Conservation (phyloP, 2,797 vertebrate species). For the Macroramphosus scolopax region DNA sequence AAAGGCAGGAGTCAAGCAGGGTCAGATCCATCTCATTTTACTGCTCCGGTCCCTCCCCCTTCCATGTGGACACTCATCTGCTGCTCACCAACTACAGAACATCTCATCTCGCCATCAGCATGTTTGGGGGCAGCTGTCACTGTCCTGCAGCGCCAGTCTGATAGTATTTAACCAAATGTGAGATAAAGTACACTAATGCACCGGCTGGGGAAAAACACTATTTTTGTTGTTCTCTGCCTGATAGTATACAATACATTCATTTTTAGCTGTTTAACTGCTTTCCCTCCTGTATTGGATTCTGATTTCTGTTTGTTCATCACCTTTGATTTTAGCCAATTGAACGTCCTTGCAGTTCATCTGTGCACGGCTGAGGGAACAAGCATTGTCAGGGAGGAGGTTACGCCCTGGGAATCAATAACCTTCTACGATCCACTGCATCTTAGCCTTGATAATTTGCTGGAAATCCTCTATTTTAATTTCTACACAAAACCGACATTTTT, state of each 20-base stretch:
- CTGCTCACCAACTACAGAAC: slow-evolving; percentile 32
- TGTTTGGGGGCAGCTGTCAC: too few species aligned
- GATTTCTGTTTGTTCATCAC: neutral
- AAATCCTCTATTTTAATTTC: slow-evolving; percentile 27
- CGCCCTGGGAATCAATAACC: slow-evolving; percentile 32
- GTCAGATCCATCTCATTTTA: slow-evolving; percentile 78
- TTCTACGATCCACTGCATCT: slow-evolving; percentile 29
- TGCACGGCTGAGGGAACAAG: slow-evolving; percentile 12
- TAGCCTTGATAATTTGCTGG: slow-evolving; percentile 20
- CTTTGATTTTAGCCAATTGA: slow-evolving; percentile 6
- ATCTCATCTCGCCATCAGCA: slow-evolving; percentile 21
- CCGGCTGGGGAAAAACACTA: too few species aligned
- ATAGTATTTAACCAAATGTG: too few species aligned
- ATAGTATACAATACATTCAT: too few species aligned
- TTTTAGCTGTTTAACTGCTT: too few species aligned
- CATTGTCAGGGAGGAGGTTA: slow-evolving; percentile 17
- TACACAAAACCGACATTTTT: slow-evolving; percentile 19
- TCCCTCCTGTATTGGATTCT: neutral
- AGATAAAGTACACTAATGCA: too few species aligned
- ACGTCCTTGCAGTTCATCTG: slow-evolving; percentile 28
- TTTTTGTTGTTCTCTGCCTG: too few species aligned
- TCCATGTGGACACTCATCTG: too few species aligned
- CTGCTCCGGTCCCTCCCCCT: slow-evolving; percentile 50
- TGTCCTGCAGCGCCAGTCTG: too few species aligned
- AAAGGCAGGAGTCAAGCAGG: slow-evolving; percentile 71